Conservation (phyloP, 2,113 vertebrate genomes). For the Grammomys dolichurus region DNA sequence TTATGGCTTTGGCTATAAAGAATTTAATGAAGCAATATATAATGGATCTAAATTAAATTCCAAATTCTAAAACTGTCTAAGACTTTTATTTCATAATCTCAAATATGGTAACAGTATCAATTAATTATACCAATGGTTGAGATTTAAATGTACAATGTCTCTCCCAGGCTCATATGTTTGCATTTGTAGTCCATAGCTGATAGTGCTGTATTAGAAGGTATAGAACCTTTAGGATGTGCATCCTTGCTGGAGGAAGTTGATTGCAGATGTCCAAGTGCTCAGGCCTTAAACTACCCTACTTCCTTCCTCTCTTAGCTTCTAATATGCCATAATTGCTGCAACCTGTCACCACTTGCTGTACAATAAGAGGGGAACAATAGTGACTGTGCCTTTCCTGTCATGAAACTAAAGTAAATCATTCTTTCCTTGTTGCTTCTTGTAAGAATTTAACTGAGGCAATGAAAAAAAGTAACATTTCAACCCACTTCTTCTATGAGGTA, state of each 20-base stretch:
- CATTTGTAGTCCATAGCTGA: neutral
- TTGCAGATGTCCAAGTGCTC: neutral
- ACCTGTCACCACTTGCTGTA: neutral
- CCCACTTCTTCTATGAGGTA: neutral
- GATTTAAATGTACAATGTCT: neutral
- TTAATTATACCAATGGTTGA: neutral
- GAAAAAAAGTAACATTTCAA: neutral
- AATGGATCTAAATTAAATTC: slow-evolving; percentile 24
- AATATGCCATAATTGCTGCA: neutral
- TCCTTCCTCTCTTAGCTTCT: neutral
- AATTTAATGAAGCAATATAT: neutral
- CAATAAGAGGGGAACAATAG: neutral
- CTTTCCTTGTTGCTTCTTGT: neutral
- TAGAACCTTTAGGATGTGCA: neutral
- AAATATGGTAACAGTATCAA: neutral
- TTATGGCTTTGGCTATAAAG: neutral
- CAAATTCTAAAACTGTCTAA: slow-evolving; percentile 33
- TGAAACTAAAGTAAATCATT: neutral
- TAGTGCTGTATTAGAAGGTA: neutral
- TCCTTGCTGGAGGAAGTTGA: neutral
- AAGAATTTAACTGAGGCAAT: neutral
- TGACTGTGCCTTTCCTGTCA: neutral
- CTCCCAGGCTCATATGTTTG: neutral
- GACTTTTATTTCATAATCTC: neutral
- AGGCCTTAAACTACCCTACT: neutral